Conservation (phyloP, 2,113 vertebrate species). For the Heteronetta atricapilla region DNA sequence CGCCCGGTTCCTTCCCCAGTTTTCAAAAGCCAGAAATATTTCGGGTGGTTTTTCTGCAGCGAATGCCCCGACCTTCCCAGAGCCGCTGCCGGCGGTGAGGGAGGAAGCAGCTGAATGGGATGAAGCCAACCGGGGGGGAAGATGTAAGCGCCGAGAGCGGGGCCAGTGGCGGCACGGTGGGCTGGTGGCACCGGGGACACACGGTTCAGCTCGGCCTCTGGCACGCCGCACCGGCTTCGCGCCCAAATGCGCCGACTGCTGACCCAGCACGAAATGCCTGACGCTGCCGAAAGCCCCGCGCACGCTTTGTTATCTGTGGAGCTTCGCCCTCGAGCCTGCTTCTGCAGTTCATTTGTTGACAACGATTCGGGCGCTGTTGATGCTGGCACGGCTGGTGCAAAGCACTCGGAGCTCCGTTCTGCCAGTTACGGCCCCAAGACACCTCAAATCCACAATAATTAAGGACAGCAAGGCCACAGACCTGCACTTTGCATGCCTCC, state of each 20-base stretch:
- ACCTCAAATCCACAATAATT: background rate
- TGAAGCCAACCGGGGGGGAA: background rate
- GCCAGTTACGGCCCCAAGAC: background rate
- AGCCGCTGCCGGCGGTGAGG: accelerated
- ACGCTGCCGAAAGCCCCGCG: background rate
- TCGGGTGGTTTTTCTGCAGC: background rate
- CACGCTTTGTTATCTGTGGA: background rate
- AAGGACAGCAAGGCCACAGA: background rate
- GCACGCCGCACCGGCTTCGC: accelerated
- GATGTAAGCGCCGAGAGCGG: background rate
- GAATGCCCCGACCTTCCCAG: background rate
- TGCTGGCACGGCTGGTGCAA: background rate
- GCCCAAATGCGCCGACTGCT: background rate
- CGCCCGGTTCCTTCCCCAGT: background rate
- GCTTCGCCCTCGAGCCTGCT: background rate
- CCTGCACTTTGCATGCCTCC: background rate
- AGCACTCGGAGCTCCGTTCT: background rate
- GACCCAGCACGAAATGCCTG: background rate
- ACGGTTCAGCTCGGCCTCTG: background rate
- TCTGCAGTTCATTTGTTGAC: background rate
- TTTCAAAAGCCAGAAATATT: background rate
- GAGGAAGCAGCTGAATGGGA: background rate
- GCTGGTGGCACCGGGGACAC: accelerated
- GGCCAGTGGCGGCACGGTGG: background rate
- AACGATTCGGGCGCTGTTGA: accelerated